These are phyloP conservation scores for Philereme vetulata DNA, from an alignment of 2,888 invertebrate species.

Conservation along the genomic window DNA sequence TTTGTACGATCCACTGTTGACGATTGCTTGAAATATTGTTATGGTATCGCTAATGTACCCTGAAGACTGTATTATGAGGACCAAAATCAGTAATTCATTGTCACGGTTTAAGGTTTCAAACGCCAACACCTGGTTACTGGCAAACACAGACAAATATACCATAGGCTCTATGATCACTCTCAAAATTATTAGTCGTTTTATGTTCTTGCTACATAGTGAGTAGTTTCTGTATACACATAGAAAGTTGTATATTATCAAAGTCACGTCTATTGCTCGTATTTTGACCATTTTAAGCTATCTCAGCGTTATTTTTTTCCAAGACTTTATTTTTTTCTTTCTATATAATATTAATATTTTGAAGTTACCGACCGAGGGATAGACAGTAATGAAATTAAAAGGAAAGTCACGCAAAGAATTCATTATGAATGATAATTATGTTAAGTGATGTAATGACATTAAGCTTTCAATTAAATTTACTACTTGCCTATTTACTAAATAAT, in stretches of 20 bases:
- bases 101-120: neutral
- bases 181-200: neutral
- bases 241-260: neutral
- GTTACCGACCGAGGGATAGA: neutral
- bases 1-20: neutral
- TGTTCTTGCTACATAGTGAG: neutral
- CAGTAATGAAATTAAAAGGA: slow-evolving; percentile 23
- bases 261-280: neutral
- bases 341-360: neutral
- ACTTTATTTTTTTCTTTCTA: too few relatives aligned
- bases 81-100: neutral
- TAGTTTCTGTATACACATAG: neutral
- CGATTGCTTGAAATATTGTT: neutral
- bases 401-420: slow-evolving; percentile 24
- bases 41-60: neutral
- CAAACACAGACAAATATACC: neutral
- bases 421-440: slow-evolving; percentile 24
- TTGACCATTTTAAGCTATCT: neutral
- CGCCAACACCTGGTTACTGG: too few relatives aligned
- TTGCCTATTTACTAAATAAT: slow-evolving; percentile 8
- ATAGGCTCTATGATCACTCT: neutral
- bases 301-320: neutral
- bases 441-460: slow-evolving; percentile 25
- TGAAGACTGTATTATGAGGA: neutral
- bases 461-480: slow-evolving; percentile 7